Conservation (phyloP, 2,888 invertebrate species). For the Drosophila phalerata region DNA sequence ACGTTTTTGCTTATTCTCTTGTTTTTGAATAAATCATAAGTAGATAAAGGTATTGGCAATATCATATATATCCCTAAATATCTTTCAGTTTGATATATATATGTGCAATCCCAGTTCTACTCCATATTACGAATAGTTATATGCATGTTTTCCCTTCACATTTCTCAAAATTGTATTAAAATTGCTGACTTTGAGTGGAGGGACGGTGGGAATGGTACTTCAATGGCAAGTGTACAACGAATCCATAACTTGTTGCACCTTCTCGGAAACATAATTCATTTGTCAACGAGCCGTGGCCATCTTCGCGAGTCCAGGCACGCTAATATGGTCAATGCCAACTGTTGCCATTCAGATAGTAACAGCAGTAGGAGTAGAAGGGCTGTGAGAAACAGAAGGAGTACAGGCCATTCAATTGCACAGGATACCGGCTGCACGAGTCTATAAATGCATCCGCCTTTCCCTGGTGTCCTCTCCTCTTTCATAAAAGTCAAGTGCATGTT, state of each 20-base stretch:
- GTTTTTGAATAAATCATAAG: no score
- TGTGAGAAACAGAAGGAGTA: constrained; percentile 7
- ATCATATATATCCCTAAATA: no score
- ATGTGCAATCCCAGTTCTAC: neutral
- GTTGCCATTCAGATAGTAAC: constrained; percentile 56
- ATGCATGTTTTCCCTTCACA: neutral
- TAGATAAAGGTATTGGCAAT: no score
- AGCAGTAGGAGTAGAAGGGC: neutral
- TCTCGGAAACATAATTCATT: constrained; percentile 63
- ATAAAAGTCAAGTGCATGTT: constrained; percentile 71
- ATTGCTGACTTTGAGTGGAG: constrained; percentile 15
- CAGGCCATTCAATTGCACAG: constrained; percentile 65
- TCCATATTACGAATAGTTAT: neutral
- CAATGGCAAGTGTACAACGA: constrained; percentile 19
- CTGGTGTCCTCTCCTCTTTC: constrained; percentile 17
- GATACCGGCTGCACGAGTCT: constrained; percentile 74
- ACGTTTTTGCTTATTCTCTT: no score
- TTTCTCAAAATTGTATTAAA: constrained; percentile 13
- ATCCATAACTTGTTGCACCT: constrained; percentile 72
- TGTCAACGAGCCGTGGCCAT: constrained; percentile 60
- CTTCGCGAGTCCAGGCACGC: constrained; percentile 42
- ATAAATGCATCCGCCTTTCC: constrained; percentile 67
- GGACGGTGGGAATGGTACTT: constrained; percentile 8
- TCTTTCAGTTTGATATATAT: neutral
- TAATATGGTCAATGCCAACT: constrained; percentile 80